These are phyloP conservation scores for Scaptodrosophila latifasciaeformis DNA, from an alignment of 2,888 invertebrate species.

Conservation along the genomic window DNA sequence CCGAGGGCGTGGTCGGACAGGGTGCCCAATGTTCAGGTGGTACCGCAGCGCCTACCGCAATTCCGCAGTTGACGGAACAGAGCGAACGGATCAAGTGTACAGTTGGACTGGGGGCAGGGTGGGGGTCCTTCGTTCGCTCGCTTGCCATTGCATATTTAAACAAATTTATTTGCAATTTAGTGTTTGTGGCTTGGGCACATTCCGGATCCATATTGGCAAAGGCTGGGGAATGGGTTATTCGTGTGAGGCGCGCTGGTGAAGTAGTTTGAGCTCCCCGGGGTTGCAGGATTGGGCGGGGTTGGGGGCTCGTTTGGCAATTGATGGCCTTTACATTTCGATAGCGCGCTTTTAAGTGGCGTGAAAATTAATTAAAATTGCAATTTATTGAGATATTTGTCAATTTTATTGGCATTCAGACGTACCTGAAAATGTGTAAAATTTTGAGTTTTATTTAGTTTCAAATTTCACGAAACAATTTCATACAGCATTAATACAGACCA, in stretches of 20 bases:
- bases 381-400: constrained; percentile 61
- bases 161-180: constrained; percentile 64
- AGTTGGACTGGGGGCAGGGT: too few species aligned
- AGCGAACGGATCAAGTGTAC: too few species aligned
- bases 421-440: too few species aligned
- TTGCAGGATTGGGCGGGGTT: background rate
- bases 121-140: background rate
- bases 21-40: constrained; percentile 11
- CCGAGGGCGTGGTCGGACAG: background rate
- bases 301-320: background rate
- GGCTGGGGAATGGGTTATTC: too few species aligned
- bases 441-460: too few species aligned
- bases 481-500: too few species aligned
- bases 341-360: constrained; percentile 58
- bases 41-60: constrained; percentile 23
- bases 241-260: background rate
- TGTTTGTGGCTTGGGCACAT: constrained; percentile 55
- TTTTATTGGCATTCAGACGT: constrained; percentile 46
- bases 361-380: constrained; percentile 64
- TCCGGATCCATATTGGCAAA: constrained; percentile 24
- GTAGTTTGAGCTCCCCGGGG: background rate
- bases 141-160: constrained; percentile 58
- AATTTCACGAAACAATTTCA: constrained; percentile 12
- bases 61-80: constrained; percentile 32
- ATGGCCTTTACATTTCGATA: constrained; percentile 22